Base-by-base conservation (phyloP, 2,113 vertebrate genomes). In the Pholis gunnellus region DNA sequence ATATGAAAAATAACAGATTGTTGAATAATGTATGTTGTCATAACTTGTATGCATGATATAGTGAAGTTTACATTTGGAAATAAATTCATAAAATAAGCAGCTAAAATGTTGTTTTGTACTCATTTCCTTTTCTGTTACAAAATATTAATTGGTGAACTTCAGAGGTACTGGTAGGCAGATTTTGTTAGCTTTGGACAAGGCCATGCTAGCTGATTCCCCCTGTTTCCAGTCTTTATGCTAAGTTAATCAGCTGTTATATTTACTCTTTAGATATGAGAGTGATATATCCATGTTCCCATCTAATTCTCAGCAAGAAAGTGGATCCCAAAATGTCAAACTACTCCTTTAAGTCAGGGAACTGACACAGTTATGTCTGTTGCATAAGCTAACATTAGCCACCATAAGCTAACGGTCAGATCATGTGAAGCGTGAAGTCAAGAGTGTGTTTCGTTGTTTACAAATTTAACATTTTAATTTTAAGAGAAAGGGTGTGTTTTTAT, bases 41-140 rank as follows among this genome's bases (percentile, higher is more conserved):
- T 95, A 95, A 95, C 94, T 95, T 94, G 95, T 96, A 96, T 96
- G 95, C 95, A 96, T 96, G 95, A 95, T 93, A 95, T 96, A 96
- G 95, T 96, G 95, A 96, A 95, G 94, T 96, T 96, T 96, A 96
- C 94, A 96, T 95, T 95, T 96, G 95, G 93, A 95, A 96, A 96
- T 96, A 96, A 96, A 96, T 95, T 95, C 93, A 94, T 94, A 96
- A 93, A 95, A 95, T 95, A 96, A 95, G 90, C 89, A 86, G 78
- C 83, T 81, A 75, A 64, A 75, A 77, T 15, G 54, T 69, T 75
- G 69, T 60, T 76, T 46, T 56, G 22, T 73, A 34, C 29, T 84
- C 14, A 20, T 74, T 89, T 69, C 9, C 20, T 63, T 44, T 46
- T 34, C 29, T 31, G 25, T 40, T 50, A 11, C 15, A 56, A 20